Evolutionary conservation across 2,888 invertebrate genomes (phyloP).

Genomic region (Carpatolechia fugitivella): DNA sequence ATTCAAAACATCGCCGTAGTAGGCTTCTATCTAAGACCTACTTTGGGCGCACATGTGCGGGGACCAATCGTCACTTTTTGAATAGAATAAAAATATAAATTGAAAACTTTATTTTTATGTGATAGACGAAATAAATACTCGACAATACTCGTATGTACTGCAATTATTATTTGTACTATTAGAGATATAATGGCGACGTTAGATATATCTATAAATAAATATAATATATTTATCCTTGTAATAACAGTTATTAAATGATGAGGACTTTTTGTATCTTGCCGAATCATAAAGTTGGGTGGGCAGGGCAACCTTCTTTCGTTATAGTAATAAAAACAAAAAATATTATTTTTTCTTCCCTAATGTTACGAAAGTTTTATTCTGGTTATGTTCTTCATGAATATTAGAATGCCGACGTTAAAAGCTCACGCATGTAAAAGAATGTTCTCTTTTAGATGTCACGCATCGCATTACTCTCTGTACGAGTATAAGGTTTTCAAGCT

Average conservation of each 20-base stretch:
- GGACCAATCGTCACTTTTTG: too few relatives aligned
- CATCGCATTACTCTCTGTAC: not conserved
- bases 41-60: too few relatives aligned
- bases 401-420: constrained; percentile 7
- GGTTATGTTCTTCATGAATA: constrained; percentile 6
- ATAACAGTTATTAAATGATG: constrained; percentile 8
- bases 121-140: too few relatives aligned
- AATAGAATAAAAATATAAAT: too few relatives aligned
- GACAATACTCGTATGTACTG: too few relatives aligned
- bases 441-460: constrained; percentile 1
- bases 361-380: not conserved
- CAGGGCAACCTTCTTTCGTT: not conserved
- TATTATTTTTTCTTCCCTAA: not conserved
- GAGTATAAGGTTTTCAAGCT: not conserved
- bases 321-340: constrained; percentile 7
- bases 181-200: too few relatives aligned
- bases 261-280: constrained; percentile 7
- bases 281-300: not conserved
- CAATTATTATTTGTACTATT: too few relatives aligned
- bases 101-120: too few relatives aligned
- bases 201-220: too few relatives aligned
- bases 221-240: constrained; percentile 9
- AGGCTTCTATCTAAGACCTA: too few relatives aligned
- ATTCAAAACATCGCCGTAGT: too few relatives aligned
- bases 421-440: not conserved